Evolutionary conservation across 2,113 vertebrate genomes (phyloP).

Genomic region (Poeciliopsis turrubarensis): DNA sequence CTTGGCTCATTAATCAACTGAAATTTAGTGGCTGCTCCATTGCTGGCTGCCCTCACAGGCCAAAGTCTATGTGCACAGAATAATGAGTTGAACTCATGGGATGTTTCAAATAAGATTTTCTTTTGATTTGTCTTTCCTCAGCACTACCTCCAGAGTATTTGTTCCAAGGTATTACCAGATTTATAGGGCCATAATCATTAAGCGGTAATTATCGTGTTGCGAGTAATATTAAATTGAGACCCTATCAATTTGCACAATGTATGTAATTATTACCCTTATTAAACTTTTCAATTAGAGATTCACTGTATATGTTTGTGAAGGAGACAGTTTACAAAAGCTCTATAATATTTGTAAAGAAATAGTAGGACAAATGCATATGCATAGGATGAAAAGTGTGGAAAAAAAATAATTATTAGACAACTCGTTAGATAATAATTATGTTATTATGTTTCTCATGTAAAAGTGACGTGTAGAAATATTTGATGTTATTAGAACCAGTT

Average conservation of each 20-base stretch:
- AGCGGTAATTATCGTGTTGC: conserved; percentile 41
- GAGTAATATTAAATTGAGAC: conserved; percentile 12
- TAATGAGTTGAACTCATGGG: conserved; percentile 82
- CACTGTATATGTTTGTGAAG: neutral
- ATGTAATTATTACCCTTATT: conserved; percentile 36
- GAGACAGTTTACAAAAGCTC: neutral
- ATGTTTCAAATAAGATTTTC: conserved; percentile 83
- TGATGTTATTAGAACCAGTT: conserved; percentile 53
- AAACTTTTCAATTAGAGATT: conserved; percentile 20
- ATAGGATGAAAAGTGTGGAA: neutral
- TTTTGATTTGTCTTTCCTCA: conserved; percentile 76
- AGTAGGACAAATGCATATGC: neutral
- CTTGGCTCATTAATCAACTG: conserved; percentile 90
- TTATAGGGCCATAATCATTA: conserved; percentile 58
- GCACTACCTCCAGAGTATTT: conserved; percentile 61
- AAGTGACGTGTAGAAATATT: conserved; percentile 16
- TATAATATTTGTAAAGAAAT: neutral
- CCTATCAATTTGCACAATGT: conserved; percentile 23
- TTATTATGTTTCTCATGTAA: conserved; percentile 5
- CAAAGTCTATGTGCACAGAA: conserved; percentile 79
- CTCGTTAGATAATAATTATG: neutral
- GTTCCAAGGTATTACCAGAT: conserved; percentile 63
- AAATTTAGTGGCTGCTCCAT: conserved; percentile 84
- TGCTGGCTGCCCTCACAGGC: conserved; percentile 75
- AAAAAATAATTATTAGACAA: neutral